Evolutionary conservation across 1,140 invertebrate genomes (phyloP).

Genomic region (Oppia nitens): DNA sequence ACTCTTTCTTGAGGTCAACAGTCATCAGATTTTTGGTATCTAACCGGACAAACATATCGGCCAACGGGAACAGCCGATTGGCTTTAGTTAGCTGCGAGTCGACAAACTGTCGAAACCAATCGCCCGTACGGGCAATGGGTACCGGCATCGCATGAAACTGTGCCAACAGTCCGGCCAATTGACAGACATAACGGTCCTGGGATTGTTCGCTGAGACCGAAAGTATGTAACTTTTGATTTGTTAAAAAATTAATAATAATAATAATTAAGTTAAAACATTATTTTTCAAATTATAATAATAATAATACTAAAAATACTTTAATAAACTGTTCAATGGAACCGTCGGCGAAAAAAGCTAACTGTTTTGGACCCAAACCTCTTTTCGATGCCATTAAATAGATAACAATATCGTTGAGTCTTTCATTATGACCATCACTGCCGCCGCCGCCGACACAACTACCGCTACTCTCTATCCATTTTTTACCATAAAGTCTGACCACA

Average conservation of each 20-base stretch:
- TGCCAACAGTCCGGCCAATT: not conserved
- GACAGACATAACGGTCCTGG: not conserved
- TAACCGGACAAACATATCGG: not conserved
- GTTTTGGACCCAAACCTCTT: not conserved
- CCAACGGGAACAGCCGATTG: not conserved
- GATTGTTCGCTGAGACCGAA: constrained; percentile 3
- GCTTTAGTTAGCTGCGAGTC: not conserved
- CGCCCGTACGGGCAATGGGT: not conserved
- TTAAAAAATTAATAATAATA: not conserved
- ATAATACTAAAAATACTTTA: not conserved
- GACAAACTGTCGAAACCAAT: not conserved
- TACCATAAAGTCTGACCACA: not conserved
- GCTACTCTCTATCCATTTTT: too few species aligned
- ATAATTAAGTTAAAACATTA: not conserved
- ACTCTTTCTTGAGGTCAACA: not conserved
- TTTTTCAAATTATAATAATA: not conserved
- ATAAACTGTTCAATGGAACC: not conserved
- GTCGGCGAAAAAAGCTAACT: not conserved
- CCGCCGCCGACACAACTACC: too few species aligned
- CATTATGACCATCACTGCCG: not conserved
- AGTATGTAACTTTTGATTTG: not conserved
- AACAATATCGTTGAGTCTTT: not conserved
- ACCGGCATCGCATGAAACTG: constrained; percentile 1
- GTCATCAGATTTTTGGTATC: not conserved
- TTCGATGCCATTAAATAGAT: not conserved